phyloP scores from a whole-genome alignment of 2,113 vertebrate species.

The Stigmatopora nigra region DNA sequence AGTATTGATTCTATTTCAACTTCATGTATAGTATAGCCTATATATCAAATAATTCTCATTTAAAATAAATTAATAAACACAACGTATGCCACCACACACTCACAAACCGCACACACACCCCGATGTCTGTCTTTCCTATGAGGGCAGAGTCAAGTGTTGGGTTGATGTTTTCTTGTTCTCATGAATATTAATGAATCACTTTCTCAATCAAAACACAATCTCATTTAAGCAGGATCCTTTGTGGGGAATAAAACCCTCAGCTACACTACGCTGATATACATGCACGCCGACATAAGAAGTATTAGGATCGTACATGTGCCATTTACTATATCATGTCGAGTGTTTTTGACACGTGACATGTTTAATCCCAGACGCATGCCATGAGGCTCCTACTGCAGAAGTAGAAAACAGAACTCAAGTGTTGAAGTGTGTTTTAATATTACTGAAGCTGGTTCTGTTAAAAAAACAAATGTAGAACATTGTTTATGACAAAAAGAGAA shows the following conservation, averaged over 20 bases:
- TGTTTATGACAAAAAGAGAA: background rate
- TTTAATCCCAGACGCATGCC: background rate
- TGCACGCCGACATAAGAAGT: background rate
- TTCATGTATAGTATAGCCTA: background rate
- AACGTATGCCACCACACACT: conserved; percentile 16
- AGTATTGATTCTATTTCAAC: background rate
- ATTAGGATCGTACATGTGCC: background rate
- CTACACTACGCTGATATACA: conserved; percentile 1
- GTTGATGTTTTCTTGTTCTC: conserved; percentile 50
- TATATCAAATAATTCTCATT: background rate
- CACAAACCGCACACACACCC: conserved; percentile 2
- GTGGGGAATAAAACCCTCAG: background rate
- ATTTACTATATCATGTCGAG: background rate
- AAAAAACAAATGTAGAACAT: background rate
- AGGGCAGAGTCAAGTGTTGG: conserved; percentile 55
- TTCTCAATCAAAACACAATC: conserved; percentile 54
- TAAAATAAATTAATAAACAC: background rate
- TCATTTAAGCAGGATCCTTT: conserved; percentile 39
- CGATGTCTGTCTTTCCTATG: conserved; percentile 23
- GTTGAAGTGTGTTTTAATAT: background rate
- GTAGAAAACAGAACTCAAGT: background rate
- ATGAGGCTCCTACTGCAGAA: background rate
- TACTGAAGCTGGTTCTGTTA: background rate
- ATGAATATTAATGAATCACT: conserved; percentile 55
- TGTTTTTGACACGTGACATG: background rate